Conservation (phyloP, 2,888 invertebrate genomes). For the Leucozona laternaria region DNA sequence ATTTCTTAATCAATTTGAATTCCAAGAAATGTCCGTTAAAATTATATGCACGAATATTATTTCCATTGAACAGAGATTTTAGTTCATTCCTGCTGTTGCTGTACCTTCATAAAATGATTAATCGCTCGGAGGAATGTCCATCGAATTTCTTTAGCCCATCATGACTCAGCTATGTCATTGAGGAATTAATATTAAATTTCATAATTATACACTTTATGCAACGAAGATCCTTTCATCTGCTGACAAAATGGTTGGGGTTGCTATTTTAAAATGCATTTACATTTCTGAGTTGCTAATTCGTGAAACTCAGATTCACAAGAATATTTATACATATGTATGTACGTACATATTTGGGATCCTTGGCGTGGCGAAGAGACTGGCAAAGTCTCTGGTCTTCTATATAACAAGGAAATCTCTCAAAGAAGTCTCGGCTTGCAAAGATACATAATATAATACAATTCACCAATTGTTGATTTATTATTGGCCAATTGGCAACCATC, state of each 20-base stretch:
- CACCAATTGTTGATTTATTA: constrained; percentile 73
- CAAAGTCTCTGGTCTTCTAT: neutral
- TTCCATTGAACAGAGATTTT: neutral
- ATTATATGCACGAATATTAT: constrained; percentile 21
- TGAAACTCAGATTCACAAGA: constrained; percentile 36
- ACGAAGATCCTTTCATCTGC: constrained; percentile 56
- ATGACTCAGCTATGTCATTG: constrained; percentile 52
- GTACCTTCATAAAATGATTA: constrained; percentile 54
- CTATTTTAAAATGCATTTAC: constrained; percentile 63
- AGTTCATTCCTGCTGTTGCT: neutral
- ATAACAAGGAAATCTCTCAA: constrained; percentile 15
- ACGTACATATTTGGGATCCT: constrained; percentile 34
- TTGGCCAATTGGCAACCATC: constrained; percentile 77
- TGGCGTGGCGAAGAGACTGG: constrained; percentile 3
- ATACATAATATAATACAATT: constrained; percentile 30
- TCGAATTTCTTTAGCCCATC: constrained; percentile 58
- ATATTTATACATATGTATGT: too few relatives aligned
- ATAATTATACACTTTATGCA: constrained; percentile 73
- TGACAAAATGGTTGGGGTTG: constrained; percentile 39
- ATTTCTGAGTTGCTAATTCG: constrained; percentile 67
- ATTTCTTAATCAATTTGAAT: constrained; percentile 30
- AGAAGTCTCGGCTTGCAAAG: constrained; percentile 16
- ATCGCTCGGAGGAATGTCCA: constrained; percentile 65
- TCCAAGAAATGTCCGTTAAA: constrained; percentile 16
- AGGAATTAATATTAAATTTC: constrained; percentile 71